Base-by-base conservation (phyloP, 1,140 invertebrate species). In the Nixonia krombeini region DNA sequence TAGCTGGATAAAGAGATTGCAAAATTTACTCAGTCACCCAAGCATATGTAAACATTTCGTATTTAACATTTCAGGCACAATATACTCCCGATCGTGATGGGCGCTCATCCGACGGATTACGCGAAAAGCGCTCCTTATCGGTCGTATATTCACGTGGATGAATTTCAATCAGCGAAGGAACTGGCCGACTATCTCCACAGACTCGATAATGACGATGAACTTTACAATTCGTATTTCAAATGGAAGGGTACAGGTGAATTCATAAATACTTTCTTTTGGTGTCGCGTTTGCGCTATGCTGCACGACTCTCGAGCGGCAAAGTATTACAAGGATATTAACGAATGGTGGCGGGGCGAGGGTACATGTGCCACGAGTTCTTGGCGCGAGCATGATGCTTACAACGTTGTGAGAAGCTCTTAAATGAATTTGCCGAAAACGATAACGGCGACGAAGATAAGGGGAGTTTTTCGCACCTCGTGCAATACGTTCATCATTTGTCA, bases 181-280 rank as follows among this genome's bases (percentile, higher is more conserved):
- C 81, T 98, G 18, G 96, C 95, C 1, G 88, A 91, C 1, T 97
- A 97, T 82, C 84, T 98, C n/a, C 89, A 90, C 42, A 87, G 90
- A 25, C 85, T 98, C 10, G 95, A 97, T 73, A 87, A 89, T 41
- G 92, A 98, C 79, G 93, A 96, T 76, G 89, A 90, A 9, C 85
- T 95, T 0, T 98, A 97, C 83, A 97, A 97, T 82, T 92, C 93
- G 9, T 97, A 97, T 80, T 97, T 97, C 81, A 90, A 90, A 57
- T 94, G 91, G 89, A 94, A 95, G 86, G 93, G 93, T 18, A 96
- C 94, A 0, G 96, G 96, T 0, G 93, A 96, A 79, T 96, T 97
- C 76, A 93, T 97, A 70, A 96, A 97, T 83, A 97, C 95, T 10
- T 94, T 92, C 76, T 98, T 97, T 82, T 98, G 96, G 91, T 99